Conservation (phyloP, 2,888 invertebrate species). For the Tholera decimalis region DNA sequence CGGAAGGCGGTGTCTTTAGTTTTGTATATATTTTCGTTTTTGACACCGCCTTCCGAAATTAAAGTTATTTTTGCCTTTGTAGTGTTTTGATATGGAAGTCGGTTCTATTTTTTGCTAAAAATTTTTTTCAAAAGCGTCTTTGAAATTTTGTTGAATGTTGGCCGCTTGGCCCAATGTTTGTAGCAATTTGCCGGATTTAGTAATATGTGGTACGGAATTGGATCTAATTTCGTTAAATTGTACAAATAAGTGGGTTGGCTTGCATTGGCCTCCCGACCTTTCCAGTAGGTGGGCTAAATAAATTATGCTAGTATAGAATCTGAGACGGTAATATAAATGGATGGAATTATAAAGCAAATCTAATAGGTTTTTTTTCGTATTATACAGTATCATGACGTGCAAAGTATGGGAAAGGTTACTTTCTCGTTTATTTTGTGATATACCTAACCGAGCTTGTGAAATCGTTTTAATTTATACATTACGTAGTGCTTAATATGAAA, state of each 20-base stretch:
- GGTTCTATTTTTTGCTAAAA: no score
- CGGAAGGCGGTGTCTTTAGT: no score
- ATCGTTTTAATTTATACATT: no score
- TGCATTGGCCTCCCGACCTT: constrained; percentile 21
- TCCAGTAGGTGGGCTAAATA: constrained; percentile 9
- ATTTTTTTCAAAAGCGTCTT: constrained; percentile 57
- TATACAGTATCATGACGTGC: no score
- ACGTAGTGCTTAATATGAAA: no score
- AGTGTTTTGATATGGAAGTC: no score
- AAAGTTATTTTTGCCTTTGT: no score
- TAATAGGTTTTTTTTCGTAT: neutral
- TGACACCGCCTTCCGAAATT: no score
- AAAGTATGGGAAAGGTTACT: no score
- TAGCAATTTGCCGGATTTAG: constrained; percentile 46
- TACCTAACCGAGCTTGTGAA: no score
- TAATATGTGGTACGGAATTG: constrained; percentile 41
- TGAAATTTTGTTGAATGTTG: constrained; percentile 64
- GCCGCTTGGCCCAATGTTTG: constrained; percentile 58
- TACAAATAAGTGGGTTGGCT: constrained; percentile 28
- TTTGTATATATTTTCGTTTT: no score
- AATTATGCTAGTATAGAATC: constrained; percentile 11
- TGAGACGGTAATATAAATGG: neutral
- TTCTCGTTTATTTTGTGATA: no score
- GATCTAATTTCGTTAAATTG: constrained; percentile 41
- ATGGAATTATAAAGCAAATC: neutral